These are phyloP conservation scores for Clusia tigrina DNA, from an alignment of 2,888 invertebrate species.

Conservation along the genomic window DNA sequence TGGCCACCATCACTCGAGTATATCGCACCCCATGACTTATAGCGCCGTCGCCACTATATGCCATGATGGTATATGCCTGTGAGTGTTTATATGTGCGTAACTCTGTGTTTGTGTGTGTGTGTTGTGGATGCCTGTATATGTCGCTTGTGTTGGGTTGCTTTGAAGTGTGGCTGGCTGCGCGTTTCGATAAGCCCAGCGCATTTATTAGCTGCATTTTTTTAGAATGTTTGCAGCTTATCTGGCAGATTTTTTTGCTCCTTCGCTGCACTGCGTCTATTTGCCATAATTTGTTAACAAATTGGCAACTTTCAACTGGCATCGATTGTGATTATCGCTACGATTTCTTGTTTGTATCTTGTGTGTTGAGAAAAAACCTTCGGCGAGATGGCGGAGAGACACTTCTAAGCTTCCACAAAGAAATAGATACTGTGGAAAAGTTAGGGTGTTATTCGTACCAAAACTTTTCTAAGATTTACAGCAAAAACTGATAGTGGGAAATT, in stretches of 20 bases:
- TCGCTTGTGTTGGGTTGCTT: neutral
- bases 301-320: conserved; percentile 1
- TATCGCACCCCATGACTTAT: neutral
- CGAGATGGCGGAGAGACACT: too few relatives aligned
- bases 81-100: neutral
- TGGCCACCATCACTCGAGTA: neutral
- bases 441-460: too few relatives aligned
- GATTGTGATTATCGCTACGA: neutral
- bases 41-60: neutral
- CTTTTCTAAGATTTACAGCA: too few relatives aligned
- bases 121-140: neutral
- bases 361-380: too few relatives aligned
- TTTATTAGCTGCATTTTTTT: neutral
- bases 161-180: neutral
- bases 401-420: too few relatives aligned
- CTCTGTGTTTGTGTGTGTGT: neutral
- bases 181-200: neutral
- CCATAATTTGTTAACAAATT: conserved; percentile 11
- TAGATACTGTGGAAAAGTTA: too few relatives aligned
- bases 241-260: neutral
- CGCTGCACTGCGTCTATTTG: too few relatives aligned
- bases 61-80: neutral
- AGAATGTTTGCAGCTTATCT: neutral
- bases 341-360: too few relatives aligned
- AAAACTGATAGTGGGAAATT: too few relatives aligned